Evolutionary conservation across 2,888 invertebrate species (phyloP), one percentile per base, ranked within the genome.

Genomic region (Gerris lacustris): DNA sequence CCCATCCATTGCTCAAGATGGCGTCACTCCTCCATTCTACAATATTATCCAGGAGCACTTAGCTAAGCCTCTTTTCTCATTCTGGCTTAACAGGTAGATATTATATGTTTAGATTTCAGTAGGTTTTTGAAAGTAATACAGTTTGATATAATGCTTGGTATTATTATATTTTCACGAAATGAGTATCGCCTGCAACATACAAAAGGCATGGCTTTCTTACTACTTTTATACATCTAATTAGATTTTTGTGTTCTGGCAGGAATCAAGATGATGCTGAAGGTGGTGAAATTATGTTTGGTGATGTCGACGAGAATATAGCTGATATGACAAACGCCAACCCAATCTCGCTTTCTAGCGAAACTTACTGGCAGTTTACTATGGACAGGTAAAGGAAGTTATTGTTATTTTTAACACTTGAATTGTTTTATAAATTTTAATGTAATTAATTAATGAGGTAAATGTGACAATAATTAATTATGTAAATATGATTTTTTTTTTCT

Each of bases 291-390:
- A 89, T 94, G 78, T 87, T 94, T 76, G 98, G 98, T 77, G 98
- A 96, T 44, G 94, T 93, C 15, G 97, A 99, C 84, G 88, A 93
- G 1, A 84, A 87, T 72, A 89, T 94, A 80, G 98, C 9, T n/a
- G 31, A 94, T 82, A 83, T 82, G 71, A 95, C 94, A 44, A 44
- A 15, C 76, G 91, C 99, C 80, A 93, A 92, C 2, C 96, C 95
- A 81, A 72, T 94, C 75, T 87, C 91, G 2, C 91, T 99, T 0
- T 86, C 88, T 75, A 86, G 87, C 73, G 86, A 93, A 71, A 5
- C 0, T n/a, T 99, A 99, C 82, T 99, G 98, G 98, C 96, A 98
- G 84, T 92, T 99, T 82, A 85, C 84, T 79, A 91, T 98, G 92
- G 94, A 96, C 79, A 82, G 81, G 86, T 86, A 76, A 73, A 74